Evolutionary conservation across 2,113 vertebrate species (phyloP).

Genomic region (Hypocryptadius cinnamomeus): DNA sequence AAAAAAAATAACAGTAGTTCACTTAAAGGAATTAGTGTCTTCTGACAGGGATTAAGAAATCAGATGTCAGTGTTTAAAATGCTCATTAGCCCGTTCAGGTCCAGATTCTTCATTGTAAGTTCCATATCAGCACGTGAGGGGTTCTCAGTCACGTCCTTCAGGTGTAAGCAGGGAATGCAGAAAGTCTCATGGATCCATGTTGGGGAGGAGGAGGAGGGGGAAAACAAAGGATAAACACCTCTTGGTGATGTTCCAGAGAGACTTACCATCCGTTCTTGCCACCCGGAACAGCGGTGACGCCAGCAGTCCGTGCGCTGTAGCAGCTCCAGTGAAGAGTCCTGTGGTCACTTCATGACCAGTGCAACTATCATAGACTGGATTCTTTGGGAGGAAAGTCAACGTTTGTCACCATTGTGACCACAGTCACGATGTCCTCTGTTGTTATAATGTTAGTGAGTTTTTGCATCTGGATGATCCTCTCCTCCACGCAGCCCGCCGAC

Average conservation of each 20-base stretch:
- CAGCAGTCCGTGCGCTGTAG: constrained; percentile 62
- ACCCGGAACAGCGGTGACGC: background rate
- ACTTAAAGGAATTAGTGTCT: constrained; percentile 79
- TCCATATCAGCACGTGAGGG: constrained; percentile 14
- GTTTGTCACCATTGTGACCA: constrained; percentile 98
- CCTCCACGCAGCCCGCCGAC: constrained; percentile 94
- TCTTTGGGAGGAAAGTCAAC: constrained; percentile 99
- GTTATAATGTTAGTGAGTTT: constrained; percentile 88
- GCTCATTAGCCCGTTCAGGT: constrained; percentile 49
- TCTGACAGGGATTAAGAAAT: constrained; percentile 73
- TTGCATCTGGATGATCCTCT: constrained; percentile 95
- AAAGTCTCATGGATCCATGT: constrained; percentile 56
- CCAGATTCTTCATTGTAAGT: constrained; percentile 64
- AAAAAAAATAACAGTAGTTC: constrained; percentile 84
- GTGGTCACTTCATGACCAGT: constrained; percentile 57
- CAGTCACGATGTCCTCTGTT: constrained; percentile 95
- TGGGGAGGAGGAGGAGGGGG: background rate
- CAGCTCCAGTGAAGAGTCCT: constrained; percentile 74
- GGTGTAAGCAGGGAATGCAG: constrained; percentile 53
- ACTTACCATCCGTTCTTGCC: constrained; percentile 37
- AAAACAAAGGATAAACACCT: background rate
- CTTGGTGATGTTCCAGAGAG: constrained; percentile 30
- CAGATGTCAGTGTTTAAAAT: constrained; percentile 70
- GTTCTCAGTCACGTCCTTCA: constrained; percentile 52
- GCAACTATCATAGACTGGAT: constrained; percentile 94